Evolutionary conservation across 2,113 vertebrate genomes (phyloP), one percentile per base, ranked within the genome.

Genomic region (Oreocharis arfaki): DNA sequence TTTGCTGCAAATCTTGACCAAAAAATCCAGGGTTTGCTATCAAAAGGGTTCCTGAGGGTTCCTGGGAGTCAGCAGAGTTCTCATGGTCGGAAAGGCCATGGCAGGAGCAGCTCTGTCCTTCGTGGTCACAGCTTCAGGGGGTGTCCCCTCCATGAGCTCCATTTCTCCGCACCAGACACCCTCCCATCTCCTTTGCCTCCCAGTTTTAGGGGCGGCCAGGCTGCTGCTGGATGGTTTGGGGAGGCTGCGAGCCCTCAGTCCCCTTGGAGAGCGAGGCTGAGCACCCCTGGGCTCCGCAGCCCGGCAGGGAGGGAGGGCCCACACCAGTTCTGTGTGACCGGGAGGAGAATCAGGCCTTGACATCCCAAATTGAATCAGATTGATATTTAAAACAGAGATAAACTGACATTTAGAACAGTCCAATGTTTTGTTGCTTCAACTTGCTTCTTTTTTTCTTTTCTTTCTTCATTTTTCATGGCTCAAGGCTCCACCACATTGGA

Each of bases 71-170:
- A 73, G 63, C 26, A 53, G 80, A 70, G 80, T 15, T 75, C 70
- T 37, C 3, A 0, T 5, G 60, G 30, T 32, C 0, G 0, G 30
- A 37, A 79, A 46, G 27, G 35, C 32, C 60, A 4, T 0, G 3
- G 59, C n/a, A n/a, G n/a, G 71, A 77, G 33, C 49, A 39, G 4
- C 44, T 68, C 21, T 20, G n/a, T n/a, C 65, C 56, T 18, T 22
- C 5, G 0, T 0, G 41, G 28, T 30, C 20, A 16, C 37, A 27
- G 1, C 47, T 60, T 17, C 53, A 20, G 4, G 11, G 21, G 41
- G 0, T 28, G 46, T 49, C 80, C 79, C 41, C 5, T 3, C 33
- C 23, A 7, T 0, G 4, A 22, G 33, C 13, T 60, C 35, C 15
- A 21, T 15, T 3, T 1, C 4, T 21, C 18, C 14, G 35, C 30